Base-by-base conservation (phyloP, 2,888 invertebrate genomes). In the Agonopterix alstromeriana region DNA sequence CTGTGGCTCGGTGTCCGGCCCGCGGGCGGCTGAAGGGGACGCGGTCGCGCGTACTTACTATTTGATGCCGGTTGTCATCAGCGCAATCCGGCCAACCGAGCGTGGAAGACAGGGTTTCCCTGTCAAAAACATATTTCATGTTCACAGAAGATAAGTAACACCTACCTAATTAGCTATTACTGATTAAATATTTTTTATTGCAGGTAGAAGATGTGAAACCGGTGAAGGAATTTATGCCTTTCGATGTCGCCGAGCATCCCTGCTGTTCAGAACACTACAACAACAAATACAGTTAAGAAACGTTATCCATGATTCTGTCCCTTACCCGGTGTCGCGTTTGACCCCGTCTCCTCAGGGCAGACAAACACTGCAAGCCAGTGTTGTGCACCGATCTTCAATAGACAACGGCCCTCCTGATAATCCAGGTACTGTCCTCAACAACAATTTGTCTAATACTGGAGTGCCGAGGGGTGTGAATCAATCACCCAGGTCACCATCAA, bases 161-260 rank as follows among this genome's bases (percentile, higher is more conserved):
- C n/a, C n/a, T 5, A 27, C 5, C 1, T 5, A 3, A 27, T 27
- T 3, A 7, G 5, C 7, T 5, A 27, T n/a, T 38, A 38, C 9
- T 38, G 38, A n/a, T 38, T 9, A 1, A 10, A 4, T 38, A 38
- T 38, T 38, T 89, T 47, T 57, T 12, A 10, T 71, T 80, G 51
- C 63, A 89, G 93, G 94, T 8, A 86, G 94, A 56, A 88, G 94
- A 54, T 97, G 97, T 78, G 93, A 94, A 46, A 97, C 97, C 1
- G 98, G 98, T 0, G 94, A 96, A 56, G 98, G 98, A 7, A 97
- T 98, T 62, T 98, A 97, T 83, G 97, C 96, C 12, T 98, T 98
- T 79, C 93, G 93, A 60, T 98, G 98, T 75, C 91, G 93, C 48
- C 91, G 95, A 73, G 98, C 98, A 8, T 95, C 97, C 65, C 90